Base-by-base conservation (phyloP, 1,140 invertebrate genomes). In the Vanessa tameamea region DNA sequence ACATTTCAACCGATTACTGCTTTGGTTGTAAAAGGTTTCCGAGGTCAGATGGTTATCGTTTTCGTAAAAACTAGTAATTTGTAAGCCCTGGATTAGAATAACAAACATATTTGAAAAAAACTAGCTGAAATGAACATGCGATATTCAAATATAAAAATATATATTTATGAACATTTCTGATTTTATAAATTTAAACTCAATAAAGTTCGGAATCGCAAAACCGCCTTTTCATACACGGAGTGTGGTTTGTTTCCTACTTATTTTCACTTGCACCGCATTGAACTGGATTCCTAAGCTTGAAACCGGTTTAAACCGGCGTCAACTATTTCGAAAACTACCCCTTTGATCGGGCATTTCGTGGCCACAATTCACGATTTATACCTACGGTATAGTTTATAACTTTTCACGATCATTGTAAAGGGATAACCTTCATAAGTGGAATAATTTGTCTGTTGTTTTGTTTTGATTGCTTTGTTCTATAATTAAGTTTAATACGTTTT, bases 301-400 rank as follows among this genome's bases (percentile, higher is more conserved):
- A 79, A 80, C 72, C 74, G 77, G 76, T 76, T 77, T 53, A 80
- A 80, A 76, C 78, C 73, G 63, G 69, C 72, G 77, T 75, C 73
- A 84, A 86, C 83, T 82, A 87, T 85, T 82, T 81, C 76, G 73
- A 74, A 80, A 81, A 78, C 82, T 78, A 77, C 80, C 75, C 83
- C 78, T 85, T 85, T 87, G 83, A 82, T 82, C 77, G 78, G 75
- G 79, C 77, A 82, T 80, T 76, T 74, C 78, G 74, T 77, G 82
- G 81, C 77, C 82, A 73, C 79, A 84, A 82, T 85, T 80, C 75
- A 65, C 75, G 66, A 78, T 80, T 75, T 80, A 75, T 78, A 74
- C 55, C 55, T 26, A 59, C 55, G 23, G 31, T 26, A 59, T 59
- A 59, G 55, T 59, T 59, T 59, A 59, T 59, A 59, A 59, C 55